Base-by-base conservation (phyloP, 2,113 vertebrate genomes). In the Centropristis striata region DNA sequence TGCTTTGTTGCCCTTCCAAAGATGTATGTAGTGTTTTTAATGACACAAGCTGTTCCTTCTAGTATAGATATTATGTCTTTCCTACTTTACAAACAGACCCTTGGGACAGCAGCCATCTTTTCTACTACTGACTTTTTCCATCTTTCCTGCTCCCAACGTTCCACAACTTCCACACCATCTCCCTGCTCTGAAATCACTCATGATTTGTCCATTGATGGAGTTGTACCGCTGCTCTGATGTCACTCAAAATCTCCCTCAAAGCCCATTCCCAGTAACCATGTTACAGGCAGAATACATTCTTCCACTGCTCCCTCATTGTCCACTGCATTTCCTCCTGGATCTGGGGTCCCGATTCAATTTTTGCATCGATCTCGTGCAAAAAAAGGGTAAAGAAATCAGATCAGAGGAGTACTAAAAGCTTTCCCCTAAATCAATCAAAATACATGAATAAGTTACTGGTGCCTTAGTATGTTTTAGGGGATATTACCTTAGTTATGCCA, bases 321-420 rank as follows among this genome's bases (percentile, higher is more conserved):
- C 89, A 85, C 86, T 81, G 84, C 69, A 80, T 90, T 90, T 80
- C 72, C 81, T 84, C 70, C 86, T 39, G 25, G 66, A 73, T 84
- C 83, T 50, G 51, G 72, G 53, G 76, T 68, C 69, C 63, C 86
- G 79, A 93, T 94, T 95, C 51, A 86, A 94, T 95, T 93, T 94
- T 90, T 89, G 78, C 92, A 94, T 94, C 87, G 92, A 95, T 94
- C 91, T 92, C 21, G 71, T 50, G 79, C 76, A 91, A 78, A 91
- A 90, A 86, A 86, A 85, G 68, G 73, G 66, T 61, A 87, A 84
- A 88, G 78, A 94, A 94, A 95, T 92, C 90, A 85, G 90, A 93
- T 92, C 88, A 92, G 71, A 84, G 81, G 75, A 84, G 81, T 88
- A 88, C 92, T 94, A 95, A 95, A 93, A 94, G 93, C 92, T 91